Conservation (phyloP, 2,113 vertebrate species). For the Sus scrofa region DNA sequence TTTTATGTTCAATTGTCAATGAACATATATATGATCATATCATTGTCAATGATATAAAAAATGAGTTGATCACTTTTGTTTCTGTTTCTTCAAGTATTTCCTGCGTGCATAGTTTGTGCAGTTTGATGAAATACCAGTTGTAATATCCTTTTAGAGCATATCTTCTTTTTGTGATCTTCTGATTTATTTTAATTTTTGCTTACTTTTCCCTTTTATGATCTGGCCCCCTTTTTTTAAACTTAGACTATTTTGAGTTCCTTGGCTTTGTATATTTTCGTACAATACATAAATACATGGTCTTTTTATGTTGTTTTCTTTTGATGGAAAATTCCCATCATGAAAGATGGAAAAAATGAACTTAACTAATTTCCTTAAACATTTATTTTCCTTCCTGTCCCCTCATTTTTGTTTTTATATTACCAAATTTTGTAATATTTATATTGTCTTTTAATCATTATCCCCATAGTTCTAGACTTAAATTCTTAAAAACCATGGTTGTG, state of each 20-base stretch:
- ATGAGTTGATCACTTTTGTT: neutral
- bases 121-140: neutral
- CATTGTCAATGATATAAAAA: neutral
- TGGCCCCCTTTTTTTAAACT: neutral
- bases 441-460: neutral
- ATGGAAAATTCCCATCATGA: neutral
- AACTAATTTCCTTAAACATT: neutral
- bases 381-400: neutral
- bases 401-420: neutral
- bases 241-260: neutral
- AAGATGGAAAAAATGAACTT: neutral
- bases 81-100: neutral
- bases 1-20: neutral
- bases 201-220: neutral
- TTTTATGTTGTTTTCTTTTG: neutral
- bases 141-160: neutral
- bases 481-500: neutral
- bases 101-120: neutral
- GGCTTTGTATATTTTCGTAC: neutral
- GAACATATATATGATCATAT: too few relatives aligned
- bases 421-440: neutral
- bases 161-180: neutral
- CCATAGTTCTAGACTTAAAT: neutral
- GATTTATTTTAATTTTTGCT: neutral
- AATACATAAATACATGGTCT: neutral